Evolutionary conservation across 2,113 vertebrate genomes (phyloP), one percentile per base, ranked within the genome.

Genomic region (Galemys pyrenaicus): DNA sequence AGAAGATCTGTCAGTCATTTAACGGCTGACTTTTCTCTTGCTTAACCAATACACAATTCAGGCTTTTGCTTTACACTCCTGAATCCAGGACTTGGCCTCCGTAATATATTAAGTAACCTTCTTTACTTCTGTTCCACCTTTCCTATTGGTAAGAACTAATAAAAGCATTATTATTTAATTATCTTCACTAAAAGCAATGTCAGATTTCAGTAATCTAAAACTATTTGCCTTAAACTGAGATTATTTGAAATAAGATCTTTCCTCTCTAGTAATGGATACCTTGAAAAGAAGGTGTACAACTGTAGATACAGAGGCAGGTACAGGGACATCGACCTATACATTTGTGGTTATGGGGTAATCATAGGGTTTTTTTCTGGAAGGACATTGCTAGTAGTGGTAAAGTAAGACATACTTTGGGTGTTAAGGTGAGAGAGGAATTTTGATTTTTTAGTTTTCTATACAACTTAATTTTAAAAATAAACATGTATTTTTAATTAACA

Each of bases 141-240:
- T 86, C 24, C 70, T 56, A 13, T 73, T 70, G 86, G 67, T 92
- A 74, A 95, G 89, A 96, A 94, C 91, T 83, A 62, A 91, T 86
- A 81, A 84, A 54, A 67, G 39, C 73, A 89, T 94, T 91, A 92
- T 95, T 94, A 91, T 96, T 97, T 87, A 96, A 94, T 96, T 94
- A 96, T 91, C 93, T 86, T 51, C 81, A 67, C 46, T 87, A 60
- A 80, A 71, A 90, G 82, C 71, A 83, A 91, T 80, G 95, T 94
- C 91, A 94, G 56, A 95, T 97, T 97, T 97, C 96, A 95, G 95
- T 96, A 92, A 96, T 96, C 82, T 94, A 94, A 97, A 95, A 94
- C 95, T 86, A 15, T 65, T 51, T 56, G 85, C 86, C 82, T 94
- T 85, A 82, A 87, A 74, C 85, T 79, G 86, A 90, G 91, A 96